Conservation (phyloP, 2,797 vertebrate species). For the Myotis myotis region DNA sequence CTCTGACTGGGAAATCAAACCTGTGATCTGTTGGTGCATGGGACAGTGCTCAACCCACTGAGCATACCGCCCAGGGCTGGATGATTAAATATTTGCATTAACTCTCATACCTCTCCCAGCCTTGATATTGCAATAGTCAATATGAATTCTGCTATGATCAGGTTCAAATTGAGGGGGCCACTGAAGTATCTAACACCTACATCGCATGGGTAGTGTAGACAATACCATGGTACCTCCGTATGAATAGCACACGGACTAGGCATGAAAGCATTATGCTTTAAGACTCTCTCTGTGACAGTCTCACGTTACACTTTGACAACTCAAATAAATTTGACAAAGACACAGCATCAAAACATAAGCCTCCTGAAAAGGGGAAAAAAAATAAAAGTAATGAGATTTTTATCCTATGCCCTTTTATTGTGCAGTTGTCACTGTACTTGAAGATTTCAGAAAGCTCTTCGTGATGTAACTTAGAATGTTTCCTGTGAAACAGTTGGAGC, state of each 20-base stretch:
- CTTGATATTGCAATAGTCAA: not conserved
- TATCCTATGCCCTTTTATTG: not conserved
- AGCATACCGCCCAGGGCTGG: not conserved
- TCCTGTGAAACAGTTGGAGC: not conserved
- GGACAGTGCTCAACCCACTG: not conserved
- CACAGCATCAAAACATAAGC: not conserved
- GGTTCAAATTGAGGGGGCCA: not conserved
- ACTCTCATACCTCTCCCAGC: not conserved
- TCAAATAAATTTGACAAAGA: slow-evolving; percentile 26
- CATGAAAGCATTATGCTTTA: not conserved
- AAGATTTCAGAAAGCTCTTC: slow-evolving; percentile 29
- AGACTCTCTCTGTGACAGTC: not conserved
- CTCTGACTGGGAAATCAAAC: not conserved
- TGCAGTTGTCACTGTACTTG: not conserved
- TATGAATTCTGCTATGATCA: not conserved
- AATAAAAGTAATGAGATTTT: slow-evolving; percentile 5
- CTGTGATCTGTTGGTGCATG: not conserved
- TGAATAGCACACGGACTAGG: not conserved
- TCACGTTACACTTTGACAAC: not conserved
- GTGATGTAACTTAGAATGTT: not conserved
- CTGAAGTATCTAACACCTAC: not conserved
- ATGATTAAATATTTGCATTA: not conserved
- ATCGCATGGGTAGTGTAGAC: not conserved
- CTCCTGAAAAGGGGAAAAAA: not conserved
- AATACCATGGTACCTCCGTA: too few species aligned